Evolutionary conservation across 2,797 vertebrate genomes (phyloP).

Genomic region (Aulostomus chinensis): DNA sequence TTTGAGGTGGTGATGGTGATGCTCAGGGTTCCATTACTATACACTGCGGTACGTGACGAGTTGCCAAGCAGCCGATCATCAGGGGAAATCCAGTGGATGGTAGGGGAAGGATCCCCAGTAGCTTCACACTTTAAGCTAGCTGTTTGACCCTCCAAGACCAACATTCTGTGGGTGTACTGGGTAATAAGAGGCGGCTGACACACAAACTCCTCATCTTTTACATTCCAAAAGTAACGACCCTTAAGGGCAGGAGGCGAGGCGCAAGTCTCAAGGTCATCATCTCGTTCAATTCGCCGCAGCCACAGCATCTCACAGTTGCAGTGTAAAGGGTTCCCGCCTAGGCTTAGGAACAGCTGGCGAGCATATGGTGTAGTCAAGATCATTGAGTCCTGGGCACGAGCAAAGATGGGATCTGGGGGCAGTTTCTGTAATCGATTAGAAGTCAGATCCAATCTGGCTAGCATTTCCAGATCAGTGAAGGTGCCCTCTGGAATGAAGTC

Average conservation of each 20-base stretch:
- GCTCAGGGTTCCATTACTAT: constrained; percentile 95
- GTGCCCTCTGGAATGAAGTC: constrained; percentile 92
- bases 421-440: constrained; percentile 97
- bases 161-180: constrained; percentile 92
- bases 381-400: constrained; percentile 86
- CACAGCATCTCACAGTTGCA: constrained; percentile 98
- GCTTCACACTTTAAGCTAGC: constrained; percentile 96
- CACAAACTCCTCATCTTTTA: constrained; percentile 94
- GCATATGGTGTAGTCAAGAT: constrained; percentile 87
- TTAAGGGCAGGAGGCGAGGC: constrained; percentile 92
- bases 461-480: constrained; percentile 93
- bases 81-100: constrained; percentile 95
- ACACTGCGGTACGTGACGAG: constrained; percentile 89
- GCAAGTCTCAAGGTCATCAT: constrained; percentile 97
- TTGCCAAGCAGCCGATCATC: constrained; percentile 94
- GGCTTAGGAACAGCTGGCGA: constrained; percentile 90
- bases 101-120: constrained; percentile 92
- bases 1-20: constrained; percentile 93
- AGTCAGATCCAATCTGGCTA: constrained; percentile 94
- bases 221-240: constrained; percentile 96
- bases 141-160: constrained; percentile 94
- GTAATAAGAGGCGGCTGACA: constrained; percentile 97
- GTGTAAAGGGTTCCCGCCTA: constrained; percentile 95
- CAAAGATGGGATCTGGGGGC: constrained; percentile 94
- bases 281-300: constrained; percentile 90